These are phyloP conservation scores for Laodelphax striatellus DNA, from an alignment of 1,140 invertebrate genomes.

Conservation along the genomic window DNA sequence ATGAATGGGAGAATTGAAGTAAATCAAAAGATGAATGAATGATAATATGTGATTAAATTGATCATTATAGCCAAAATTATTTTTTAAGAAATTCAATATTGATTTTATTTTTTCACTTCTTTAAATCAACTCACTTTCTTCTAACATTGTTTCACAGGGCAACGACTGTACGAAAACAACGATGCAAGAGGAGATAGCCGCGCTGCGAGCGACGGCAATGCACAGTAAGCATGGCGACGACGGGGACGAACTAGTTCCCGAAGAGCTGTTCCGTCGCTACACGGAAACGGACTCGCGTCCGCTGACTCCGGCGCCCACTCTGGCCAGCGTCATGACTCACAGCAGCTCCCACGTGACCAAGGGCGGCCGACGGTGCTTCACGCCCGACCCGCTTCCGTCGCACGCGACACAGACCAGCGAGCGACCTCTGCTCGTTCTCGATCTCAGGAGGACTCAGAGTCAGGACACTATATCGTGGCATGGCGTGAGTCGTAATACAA, in stretches of 20 bases:
- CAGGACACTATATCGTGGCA: conserved; percentile 20
- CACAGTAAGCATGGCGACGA: background rate
- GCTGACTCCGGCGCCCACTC: conserved; percentile 56
- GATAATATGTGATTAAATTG: too few relatives aligned
- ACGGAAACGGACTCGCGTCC: conserved; percentile 69
- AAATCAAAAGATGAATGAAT: too few relatives aligned
- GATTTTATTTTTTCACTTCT: too few relatives aligned
- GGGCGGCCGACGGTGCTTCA: conserved; percentile 15
- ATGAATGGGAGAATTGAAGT: too few relatives aligned
- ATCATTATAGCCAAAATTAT: too few relatives aligned
- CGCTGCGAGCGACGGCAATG: conserved; percentile 33
- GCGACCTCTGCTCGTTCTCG: conserved; percentile 32
- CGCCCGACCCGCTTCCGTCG: conserved; percentile 29
- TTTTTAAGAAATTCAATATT: too few relatives aligned
- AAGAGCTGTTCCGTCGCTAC: conserved; percentile 51
- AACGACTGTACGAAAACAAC: conserved; percentile 14
- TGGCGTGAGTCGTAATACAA: background rate
- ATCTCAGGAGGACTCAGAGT: conserved; percentile 29
- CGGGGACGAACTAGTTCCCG: conserved; percentile 33
- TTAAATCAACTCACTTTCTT: too few relatives aligned
- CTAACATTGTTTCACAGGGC: background rate
- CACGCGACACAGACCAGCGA: conserved; percentile 16
- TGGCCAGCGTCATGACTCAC: conserved; percentile 39
- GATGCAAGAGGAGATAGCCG: conserved; percentile 38
- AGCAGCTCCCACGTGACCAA: background rate